These are phyloP conservation scores for Nasonovia ribisnigri DNA, from an alignment of 2,888 invertebrate genomes.

Conservation along the genomic window DNA sequence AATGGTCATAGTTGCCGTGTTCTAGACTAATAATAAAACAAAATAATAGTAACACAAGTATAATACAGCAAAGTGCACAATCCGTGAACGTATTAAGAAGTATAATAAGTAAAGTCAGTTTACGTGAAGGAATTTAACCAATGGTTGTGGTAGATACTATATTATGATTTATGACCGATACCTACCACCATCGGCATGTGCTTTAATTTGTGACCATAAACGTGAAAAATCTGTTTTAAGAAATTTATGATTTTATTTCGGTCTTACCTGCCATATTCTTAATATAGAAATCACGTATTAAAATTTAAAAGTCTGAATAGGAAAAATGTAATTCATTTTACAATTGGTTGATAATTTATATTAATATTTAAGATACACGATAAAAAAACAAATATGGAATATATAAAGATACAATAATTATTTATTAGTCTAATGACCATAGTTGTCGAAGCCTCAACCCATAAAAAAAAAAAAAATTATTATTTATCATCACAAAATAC, in stretches of 20 bases:
- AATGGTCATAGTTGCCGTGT: no score
- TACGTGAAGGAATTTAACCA: background rate
- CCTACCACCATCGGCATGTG: no score
- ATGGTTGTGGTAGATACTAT: background rate
- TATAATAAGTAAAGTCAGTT: background rate
- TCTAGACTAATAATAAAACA: no score
- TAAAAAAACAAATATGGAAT: background rate
- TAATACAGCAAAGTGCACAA: background rate
- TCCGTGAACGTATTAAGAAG: background rate
- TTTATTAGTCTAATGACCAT: no score
- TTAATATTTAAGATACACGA: background rate
- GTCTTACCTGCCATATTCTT: background rate
- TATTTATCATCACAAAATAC: background rate
- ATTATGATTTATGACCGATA: background rate
- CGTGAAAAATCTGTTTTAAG: background rate
- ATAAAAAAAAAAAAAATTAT: no score
- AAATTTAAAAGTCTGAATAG: background rate
- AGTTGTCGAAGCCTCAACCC: no score
- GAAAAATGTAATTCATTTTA: background rate
- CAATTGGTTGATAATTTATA: background rate
- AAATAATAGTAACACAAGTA: no score
- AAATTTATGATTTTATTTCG: background rate
- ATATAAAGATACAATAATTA: background rate
- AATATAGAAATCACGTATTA: background rate
- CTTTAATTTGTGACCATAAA: background rate